Conservation (phyloP, 2,797 vertebrate species). For the Pteropus rufus region DNA sequence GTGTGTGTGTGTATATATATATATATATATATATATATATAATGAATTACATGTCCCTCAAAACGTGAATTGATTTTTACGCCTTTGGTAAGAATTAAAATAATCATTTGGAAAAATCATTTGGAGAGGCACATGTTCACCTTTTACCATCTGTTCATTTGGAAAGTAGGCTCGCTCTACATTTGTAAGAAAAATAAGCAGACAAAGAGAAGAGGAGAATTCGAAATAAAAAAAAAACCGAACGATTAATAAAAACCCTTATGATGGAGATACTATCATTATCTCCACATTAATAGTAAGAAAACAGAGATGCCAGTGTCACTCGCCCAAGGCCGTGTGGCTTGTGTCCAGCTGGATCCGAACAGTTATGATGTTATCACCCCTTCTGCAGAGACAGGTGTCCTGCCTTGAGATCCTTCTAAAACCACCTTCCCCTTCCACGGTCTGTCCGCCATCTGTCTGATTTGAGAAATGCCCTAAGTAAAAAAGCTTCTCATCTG, state of each 20-base stretch:
- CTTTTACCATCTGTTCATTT: neutral
- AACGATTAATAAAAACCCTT: neutral
- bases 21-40: too few species aligned
- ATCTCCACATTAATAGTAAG: neutral
- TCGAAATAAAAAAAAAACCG: neutral
- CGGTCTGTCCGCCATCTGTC: neutral
- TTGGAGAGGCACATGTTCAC: neutral
- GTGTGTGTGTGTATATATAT: too few species aligned
- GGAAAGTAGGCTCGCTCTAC: neutral
- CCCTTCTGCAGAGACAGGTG: neutral
- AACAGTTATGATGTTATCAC: neutral
- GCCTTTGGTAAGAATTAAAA: neutral
- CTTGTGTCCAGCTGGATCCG: too few species aligned
- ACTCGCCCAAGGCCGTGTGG: neutral
- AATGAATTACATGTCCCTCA: too few species aligned
- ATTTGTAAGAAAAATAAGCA: neutral
- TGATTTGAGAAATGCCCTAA: neutral
- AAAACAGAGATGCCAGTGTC: neutral
- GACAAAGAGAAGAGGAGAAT: neutral
- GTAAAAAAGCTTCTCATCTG: neutral
- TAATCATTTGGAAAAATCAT: neutral
- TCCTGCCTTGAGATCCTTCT: neutral
- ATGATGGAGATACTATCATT: too few species aligned
- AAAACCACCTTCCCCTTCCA: neutral
- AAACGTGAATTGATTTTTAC: too few species aligned